Evolutionary conservation across 2,113 vertebrate species (phyloP).

Genomic region (Phalacrocorax aristotelis): DNA sequence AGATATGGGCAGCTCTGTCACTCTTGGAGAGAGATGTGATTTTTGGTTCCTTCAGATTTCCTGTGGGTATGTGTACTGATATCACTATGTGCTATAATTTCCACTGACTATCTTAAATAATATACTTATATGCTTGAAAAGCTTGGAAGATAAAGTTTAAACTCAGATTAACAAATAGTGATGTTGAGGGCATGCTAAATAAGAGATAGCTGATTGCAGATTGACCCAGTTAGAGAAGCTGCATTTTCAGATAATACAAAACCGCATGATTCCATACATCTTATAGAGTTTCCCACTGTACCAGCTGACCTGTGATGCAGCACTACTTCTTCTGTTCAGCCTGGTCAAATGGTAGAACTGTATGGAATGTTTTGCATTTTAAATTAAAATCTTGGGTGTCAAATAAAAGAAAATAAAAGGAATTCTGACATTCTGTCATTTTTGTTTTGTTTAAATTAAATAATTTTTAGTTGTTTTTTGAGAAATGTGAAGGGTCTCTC

Average conservation of each 20-base stretch:
- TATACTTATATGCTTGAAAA: background rate
- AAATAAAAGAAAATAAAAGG: background rate
- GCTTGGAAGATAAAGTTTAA: background rate
- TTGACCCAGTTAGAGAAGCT: background rate
- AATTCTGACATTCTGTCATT: background rate
- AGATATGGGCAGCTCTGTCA: background rate
- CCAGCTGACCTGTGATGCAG: background rate
- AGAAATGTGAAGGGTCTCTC: background rate
- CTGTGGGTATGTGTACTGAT: background rate
- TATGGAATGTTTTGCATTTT: background rate
- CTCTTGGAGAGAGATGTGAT: background rate
- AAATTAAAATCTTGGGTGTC: fast-evolving
- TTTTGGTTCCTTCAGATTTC: background rate
- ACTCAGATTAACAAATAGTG: background rate
- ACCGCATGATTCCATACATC: background rate
- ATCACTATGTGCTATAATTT: background rate
- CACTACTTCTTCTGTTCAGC: background rate
- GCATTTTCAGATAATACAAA: background rate
- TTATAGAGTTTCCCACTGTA: background rate
- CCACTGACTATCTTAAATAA: background rate
- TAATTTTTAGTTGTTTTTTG: background rate
- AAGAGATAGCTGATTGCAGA: background rate
- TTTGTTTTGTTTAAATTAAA: background rate
- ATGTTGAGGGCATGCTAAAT: background rate
- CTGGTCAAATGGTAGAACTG: background rate